Conservation (phyloP, 2,113 vertebrate genomes). For the Gavialis gangeticus region DNA sequence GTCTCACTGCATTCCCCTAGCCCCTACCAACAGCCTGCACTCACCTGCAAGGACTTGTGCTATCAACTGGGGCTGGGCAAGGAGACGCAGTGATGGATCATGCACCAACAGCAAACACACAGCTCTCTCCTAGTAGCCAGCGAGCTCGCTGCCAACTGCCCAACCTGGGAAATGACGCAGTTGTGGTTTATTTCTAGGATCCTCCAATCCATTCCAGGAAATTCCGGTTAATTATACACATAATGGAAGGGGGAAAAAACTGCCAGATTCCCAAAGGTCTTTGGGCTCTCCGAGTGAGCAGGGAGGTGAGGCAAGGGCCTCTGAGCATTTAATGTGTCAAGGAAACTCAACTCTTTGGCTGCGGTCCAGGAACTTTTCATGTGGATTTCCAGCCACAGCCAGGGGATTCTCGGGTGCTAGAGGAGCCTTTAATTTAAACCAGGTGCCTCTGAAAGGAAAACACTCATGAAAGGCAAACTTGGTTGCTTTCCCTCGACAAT, state of each 20-base stretch:
- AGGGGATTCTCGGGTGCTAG: conserved; percentile 78
- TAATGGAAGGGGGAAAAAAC: conserved; percentile 12
- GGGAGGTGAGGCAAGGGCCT: conserved; percentile 18
- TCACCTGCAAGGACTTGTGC: neutral
- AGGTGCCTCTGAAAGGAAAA: conserved; percentile 74
- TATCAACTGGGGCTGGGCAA: too few species aligned
- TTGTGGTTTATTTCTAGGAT: conserved; percentile 27
- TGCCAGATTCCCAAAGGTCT: conserved; percentile 50
- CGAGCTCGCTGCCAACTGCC: neutral
- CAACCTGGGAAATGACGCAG: neutral
- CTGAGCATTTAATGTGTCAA: conserved; percentile 42
- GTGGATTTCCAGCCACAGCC: conserved; percentile 72
- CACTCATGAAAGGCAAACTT: conserved; percentile 61
- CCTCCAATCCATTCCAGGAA: conserved; percentile 60
- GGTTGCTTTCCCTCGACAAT: conserved; percentile 15
- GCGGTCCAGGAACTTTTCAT: conserved; percentile 67
- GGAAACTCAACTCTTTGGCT: conserved; percentile 60
- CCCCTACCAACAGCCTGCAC: neutral
- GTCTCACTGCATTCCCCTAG: neutral
- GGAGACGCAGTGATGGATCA: accelerated
- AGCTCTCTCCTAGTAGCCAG: neutral
- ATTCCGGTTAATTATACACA: conserved; percentile 53
- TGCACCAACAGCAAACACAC: neutral
- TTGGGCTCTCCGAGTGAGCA: neutral
- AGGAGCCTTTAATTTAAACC: conserved; percentile 79